phyloP scores from a whole-genome alignment of 2,888 invertebrate genomes.

The Allolobophora icterica region DNA sequence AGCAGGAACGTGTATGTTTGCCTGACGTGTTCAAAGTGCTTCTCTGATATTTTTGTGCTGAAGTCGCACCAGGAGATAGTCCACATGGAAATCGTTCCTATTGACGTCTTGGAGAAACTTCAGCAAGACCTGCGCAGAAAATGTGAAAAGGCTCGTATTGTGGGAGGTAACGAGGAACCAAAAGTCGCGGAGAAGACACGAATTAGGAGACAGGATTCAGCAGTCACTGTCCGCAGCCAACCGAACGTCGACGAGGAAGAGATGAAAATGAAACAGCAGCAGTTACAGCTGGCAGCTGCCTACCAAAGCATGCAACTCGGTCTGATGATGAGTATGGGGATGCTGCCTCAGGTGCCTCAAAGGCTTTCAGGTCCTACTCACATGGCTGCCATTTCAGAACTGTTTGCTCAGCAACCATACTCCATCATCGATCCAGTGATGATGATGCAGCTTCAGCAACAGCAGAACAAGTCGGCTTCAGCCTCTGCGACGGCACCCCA shows the following conservation, averaged over 20 bases:
- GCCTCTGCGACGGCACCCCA: background rate
- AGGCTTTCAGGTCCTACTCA: background rate
- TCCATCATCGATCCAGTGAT: background rate
- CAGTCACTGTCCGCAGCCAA: background rate
- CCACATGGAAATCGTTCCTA: conserved; percentile 87
- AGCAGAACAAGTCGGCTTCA: background rate
- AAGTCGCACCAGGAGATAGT: conserved; percentile 96
- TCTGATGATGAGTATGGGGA: conserved; percentile 78
- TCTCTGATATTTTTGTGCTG: conserved; percentile 92
- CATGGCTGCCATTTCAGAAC: background rate
- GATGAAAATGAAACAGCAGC: background rate
- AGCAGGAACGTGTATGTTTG: background rate
- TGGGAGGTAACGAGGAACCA: background rate
- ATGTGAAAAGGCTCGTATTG: background rate
- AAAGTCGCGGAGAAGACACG: background rate
- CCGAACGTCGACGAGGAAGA: background rate
- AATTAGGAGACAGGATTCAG: background rate
- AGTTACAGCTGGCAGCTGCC: conserved; percentile 47
- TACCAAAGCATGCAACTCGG: conserved; percentile 79
- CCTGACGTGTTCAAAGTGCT: conserved; percentile 80
- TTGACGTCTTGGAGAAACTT: conserved; percentile 87
- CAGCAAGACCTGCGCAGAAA: conserved; percentile 77
- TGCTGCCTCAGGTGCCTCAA: conserved; percentile 22
- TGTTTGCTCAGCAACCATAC: background rate
- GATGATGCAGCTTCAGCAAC: conserved; percentile 71